Base-by-base conservation (phyloP, 2,113 vertebrate species). In the Ageneiosus marmoratus region DNA sequence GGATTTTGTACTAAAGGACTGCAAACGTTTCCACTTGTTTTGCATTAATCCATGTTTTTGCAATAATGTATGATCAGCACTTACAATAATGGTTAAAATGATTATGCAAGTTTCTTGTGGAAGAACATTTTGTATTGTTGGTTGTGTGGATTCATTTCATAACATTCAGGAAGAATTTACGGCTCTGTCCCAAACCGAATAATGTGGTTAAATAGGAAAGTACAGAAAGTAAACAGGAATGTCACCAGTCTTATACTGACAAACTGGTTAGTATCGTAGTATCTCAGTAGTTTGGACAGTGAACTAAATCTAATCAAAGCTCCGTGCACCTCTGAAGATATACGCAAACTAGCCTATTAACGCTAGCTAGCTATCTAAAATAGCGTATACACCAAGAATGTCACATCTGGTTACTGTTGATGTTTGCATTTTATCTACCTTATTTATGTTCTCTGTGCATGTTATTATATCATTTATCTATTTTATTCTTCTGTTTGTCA, bases 31-130 rank as follows among this genome's bases (percentile, higher is more conserved):
- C 22, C 34, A 48, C 41, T 27, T 72, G 44, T 48, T 48, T 46
- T 73, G 67, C 37, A 48, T n/a, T 73, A 73, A 73, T 48, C 15
- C 41, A 46, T 44, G 67, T 44, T 70, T 70, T 70, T 73, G 69
- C 16, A 48, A 48, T 48, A 48, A 48, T 48, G 24, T 16, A 5
- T 48, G 41, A n/a, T 73, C 69, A 48, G 13, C 69, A 27, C 9
- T 48, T 8, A 48, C n/a, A 4, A 69, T 24, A 9, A 69, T 69
- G 65, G 58, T 60, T n/a, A 63, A 63, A 63, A 63, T 2, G 65
- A 41, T 69, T 67, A 37, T 67, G 20, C 67, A 70, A 44, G 20
- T 37, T 72, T 22, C 22, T 72, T 46, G 41, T 24, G 37, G 67
- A 72, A 72, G 37, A 72, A 72, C 67, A 72, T 70, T 46, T 15